Conservation (phyloP, 2,888 invertebrate genomes). For the Antheraea assamensis region DNA sequence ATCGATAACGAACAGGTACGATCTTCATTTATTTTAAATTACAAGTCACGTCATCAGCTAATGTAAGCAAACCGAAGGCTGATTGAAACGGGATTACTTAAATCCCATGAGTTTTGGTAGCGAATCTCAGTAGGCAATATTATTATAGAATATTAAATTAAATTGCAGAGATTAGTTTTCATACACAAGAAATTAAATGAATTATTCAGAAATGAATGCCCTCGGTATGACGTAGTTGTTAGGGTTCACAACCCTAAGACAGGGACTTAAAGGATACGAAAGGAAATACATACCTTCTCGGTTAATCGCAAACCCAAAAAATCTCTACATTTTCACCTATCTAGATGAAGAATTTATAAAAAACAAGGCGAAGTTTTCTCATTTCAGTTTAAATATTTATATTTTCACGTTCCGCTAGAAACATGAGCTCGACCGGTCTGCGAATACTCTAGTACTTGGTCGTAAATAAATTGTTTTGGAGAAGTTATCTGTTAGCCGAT, state of each 20-base stretch:
- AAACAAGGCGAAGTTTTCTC: conserved; percentile 49
- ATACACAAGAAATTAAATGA: too few species aligned
- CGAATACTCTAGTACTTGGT: conserved; percentile 28
- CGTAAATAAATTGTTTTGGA: conserved; percentile 60
- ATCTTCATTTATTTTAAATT: conserved; percentile 14
- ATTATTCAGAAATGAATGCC: too few species aligned
- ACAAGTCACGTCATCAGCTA: conserved; percentile 31
- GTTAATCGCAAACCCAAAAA: background rate
- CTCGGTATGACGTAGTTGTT: too few species aligned
- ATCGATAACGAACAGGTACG: background rate
- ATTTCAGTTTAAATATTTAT: conserved; percentile 50
- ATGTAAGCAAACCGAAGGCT: conserved; percentile 31
- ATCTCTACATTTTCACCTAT: background rate
- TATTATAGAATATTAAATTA: background rate
- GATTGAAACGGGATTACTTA: conserved; percentile 35
- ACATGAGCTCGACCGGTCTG: background rate
- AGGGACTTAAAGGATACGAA: too few species aligned
- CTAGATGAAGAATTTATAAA: conserved; percentile 31
- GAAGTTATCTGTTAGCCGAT: conserved; percentile 29
- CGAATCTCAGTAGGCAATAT: conserved; percentile 18
- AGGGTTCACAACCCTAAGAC: too few species aligned
- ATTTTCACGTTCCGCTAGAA: conserved; percentile 41
- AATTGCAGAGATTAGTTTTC: background rate
- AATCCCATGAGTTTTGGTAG: conserved; percentile 27
- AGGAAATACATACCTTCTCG: background rate